Percentiles rank a stretch among this genome's conserved stretches.
These are phyloP conservation scores for Cydia pomonella DNA, from an alignment of 1,140 invertebrate species.

Conservation along the genomic window DNA sequence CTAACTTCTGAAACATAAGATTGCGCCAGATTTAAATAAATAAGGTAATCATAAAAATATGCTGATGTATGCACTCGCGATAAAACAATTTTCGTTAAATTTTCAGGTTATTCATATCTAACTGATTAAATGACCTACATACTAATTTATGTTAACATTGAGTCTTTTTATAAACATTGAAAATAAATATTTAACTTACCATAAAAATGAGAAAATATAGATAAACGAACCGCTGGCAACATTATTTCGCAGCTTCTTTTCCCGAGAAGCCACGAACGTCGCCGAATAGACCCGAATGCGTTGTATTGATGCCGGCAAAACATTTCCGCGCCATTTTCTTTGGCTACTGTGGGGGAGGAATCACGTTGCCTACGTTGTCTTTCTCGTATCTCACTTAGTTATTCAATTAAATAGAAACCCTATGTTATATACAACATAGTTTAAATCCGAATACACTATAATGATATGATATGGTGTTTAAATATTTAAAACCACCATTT, in stretches of 20 bases:
- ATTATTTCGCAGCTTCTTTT: slow-evolving; percentile 58
- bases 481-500: slow-evolving; percentile 38
- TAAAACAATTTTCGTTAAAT: too few species aligned
- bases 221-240: slow-evolving; percentile 43
- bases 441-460: not conserved
- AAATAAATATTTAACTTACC: not conserved
- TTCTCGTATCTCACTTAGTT: not conserved
- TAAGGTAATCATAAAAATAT: too few species aligned
- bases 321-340: slow-evolving; percentile 71
- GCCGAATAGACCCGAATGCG: slow-evolving; percentile 56
- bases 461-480: not conserved
- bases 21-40: too few species aligned
- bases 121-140: too few species aligned
- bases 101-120: too few species aligned
- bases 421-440: not conserved
- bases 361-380: not conserved
- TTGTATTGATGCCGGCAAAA: slow-evolving; percentile 71
- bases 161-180: not conserved
- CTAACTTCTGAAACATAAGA: too few species aligned
- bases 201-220: not conserved
- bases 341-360: slow-evolving; percentile 44
- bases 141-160: too few species aligned
- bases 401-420: not conserved
- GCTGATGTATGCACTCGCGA: too few species aligned
- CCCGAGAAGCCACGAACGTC: slow-evolving; percentile 39